Conservation (phyloP, 2,797 vertebrate genomes). For the Chelidonichthys spinosus region DNA sequence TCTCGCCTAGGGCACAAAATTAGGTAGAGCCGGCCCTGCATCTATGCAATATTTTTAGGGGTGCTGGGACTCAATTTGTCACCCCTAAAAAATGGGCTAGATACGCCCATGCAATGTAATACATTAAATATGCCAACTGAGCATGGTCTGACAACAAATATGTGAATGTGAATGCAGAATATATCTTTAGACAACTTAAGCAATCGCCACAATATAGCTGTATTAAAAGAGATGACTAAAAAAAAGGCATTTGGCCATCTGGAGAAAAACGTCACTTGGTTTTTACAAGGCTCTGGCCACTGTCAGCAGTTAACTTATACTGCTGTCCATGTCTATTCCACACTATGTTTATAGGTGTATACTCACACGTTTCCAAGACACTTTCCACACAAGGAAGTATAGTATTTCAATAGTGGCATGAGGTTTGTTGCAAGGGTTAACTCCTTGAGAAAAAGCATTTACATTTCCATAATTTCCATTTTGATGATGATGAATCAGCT, state of each 20-base stretch:
- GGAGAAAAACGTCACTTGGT: not conserved
- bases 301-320: not conserved
- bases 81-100: too few species aligned
- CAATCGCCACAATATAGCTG: not conserved
- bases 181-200: not conserved
- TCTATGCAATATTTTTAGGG: too few species aligned
- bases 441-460: not conserved
- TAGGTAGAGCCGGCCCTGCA: too few species aligned
- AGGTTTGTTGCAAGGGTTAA: not conserved
- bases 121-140: too few species aligned
- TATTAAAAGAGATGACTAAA: not conserved
- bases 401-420: not conserved
- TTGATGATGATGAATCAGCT: too few species aligned
- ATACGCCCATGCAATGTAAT: not conserved
- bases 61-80: too few species aligned
- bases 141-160: not conserved
- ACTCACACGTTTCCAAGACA: not conserved
- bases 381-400: not conserved
- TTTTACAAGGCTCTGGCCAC: not conserved
- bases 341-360: not conserved
- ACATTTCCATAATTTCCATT: not conserved
- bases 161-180: too few species aligned
- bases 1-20: too few species aligned
- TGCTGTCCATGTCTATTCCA: not conserved
- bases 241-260: not conserved